Percentiles rank a stretch among this genome's conserved stretches.
These are phyloP conservation scores for Harpalus rubripes DNA, from an alignment of 2,888 invertebrate genomes.

Conservation along the genomic window DNA sequence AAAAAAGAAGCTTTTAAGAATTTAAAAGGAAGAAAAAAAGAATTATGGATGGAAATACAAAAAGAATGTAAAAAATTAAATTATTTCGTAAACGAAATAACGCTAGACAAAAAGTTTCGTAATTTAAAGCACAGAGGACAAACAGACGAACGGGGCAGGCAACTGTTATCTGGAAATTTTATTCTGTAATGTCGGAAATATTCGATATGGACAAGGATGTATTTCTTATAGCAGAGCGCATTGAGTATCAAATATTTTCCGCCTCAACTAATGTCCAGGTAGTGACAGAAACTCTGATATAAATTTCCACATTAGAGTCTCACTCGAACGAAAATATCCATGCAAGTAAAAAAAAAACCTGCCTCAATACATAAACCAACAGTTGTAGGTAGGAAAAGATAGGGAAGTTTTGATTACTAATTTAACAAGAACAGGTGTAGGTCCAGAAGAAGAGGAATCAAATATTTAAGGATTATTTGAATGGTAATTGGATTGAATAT, in stretches of 20 bases:
- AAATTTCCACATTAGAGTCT: neutral
- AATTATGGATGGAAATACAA: neutral
- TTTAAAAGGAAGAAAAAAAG: neutral
- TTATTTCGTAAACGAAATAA: neutral
- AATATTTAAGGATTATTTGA: neutral
- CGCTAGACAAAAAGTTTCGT: neutral
- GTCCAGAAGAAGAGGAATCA: neutral
- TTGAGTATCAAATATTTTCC: neutral
- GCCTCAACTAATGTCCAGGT: neutral
- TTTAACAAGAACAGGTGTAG: neutral
- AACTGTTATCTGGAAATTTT: neutral
- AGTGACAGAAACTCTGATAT: neutral
- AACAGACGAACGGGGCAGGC: neutral
- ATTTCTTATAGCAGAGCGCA: neutral
- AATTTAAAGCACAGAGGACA: neutral
- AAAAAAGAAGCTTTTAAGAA: neutral
- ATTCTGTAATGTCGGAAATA: neutral
- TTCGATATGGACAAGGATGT: neutral
- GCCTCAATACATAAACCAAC: neutral
- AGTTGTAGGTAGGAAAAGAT: neutral
- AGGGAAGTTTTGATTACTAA: neutral
- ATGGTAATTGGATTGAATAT: neutral
- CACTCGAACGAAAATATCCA: neutral
- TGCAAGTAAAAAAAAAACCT: neutral
- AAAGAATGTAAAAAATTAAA: neutral